Base-by-base conservation (phyloP, 2,113 vertebrate genomes). In the Puffinus mauretanicus region DNA sequence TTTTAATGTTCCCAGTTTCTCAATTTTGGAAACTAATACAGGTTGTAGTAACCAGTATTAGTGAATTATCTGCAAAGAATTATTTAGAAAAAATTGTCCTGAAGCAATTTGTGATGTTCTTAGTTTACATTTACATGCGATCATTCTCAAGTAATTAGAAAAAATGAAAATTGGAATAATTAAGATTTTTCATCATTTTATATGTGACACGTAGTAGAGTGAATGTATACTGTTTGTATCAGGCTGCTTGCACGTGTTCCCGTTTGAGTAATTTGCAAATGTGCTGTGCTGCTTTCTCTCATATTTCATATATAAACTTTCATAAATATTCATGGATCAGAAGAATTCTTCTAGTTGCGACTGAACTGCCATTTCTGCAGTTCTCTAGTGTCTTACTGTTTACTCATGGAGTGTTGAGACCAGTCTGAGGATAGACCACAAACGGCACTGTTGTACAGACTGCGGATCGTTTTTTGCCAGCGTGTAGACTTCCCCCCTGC, bases 391-490 rank as follows among this genome's bases (percentile, higher is more conserved):
- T 36, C 22, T 61, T 86, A 11, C 19, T 54, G 3, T 61, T 73
- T 38, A 13, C 30, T 81, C 3, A 5, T 13, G 14, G 34, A 52
- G 22, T 57, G 9, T 57, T 76, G 64, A 84, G 67, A 38, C 15
- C 26, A 52, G 21, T 57, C 49, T 91, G 51, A 84, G 52, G 26
- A 29, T 58, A 86, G 61, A 40, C 34, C 34, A 24, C 38, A 60
- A 73, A 13, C 20, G 29, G 18, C n/a, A 17, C 15, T 13, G 7
- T 70, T 90, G 8, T 40, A 58, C 16, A 44, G 47, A n/a, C 6
- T n/a, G 32, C 2, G 3, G 29, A 34, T 61, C 0, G 2, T 1
- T 47, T 75, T 91, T 82, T 27, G 36, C 1, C 4, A 61, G 18
- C 58, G 19, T 64, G 16, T 47, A 57, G 29, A 7, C 17, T 42